Percentiles rank a stretch among this genome's conserved stretches.
Evolutionary conservation across 2,888 invertebrate species (phyloP).

Genomic region (Prenolepis imparis): DNA sequence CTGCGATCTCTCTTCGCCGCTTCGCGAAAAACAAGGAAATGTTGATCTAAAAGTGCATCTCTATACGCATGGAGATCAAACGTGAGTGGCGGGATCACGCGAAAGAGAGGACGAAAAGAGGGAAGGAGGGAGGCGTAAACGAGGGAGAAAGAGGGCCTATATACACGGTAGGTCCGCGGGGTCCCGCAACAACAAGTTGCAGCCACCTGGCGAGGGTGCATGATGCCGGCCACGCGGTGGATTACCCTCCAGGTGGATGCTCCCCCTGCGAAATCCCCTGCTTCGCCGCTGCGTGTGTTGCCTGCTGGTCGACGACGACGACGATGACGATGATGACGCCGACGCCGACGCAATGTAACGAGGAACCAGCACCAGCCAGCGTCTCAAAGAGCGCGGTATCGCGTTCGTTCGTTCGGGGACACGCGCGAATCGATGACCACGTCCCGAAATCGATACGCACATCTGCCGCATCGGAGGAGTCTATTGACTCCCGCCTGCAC

Average conservation of each 20-base stretch:
- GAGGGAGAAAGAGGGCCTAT: conserved; percentile 57
- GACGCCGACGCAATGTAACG: conserved; percentile 11
- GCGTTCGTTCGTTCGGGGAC: conserved; percentile 71
- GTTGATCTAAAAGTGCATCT: conserved; percentile 9
- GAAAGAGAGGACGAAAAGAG: conserved; percentile 24
- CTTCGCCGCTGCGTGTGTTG: conserved; percentile 59
- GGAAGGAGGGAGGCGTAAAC: conserved; percentile 48
- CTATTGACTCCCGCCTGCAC: conserved; percentile 67
- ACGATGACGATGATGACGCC: conserved; percentile 31
- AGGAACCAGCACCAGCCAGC: conserved; percentile 21
- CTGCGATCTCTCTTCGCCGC: background rate
- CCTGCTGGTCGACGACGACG: conserved; percentile 62
- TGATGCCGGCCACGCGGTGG: conserved; percentile 79
- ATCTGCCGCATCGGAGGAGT: conserved; percentile 72
- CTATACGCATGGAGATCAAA: background rate
- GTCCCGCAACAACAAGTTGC: conserved; percentile 83
- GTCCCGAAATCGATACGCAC: conserved; percentile 75
- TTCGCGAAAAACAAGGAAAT: conserved; percentile 18
- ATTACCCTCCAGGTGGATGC: conserved; percentile 82
- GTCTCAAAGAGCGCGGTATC: conserved; percentile 63
- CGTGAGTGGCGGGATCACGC: conserved; percentile 21
- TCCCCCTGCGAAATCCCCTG: conserved; percentile 55
- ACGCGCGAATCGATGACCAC: conserved; percentile 71
- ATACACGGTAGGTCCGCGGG: conserved; percentile 69
- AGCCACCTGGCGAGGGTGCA: conserved; percentile 83